These are phyloP conservation scores for Scrobipalpa costella DNA, from an alignment of 2,888 invertebrate genomes.

Conservation along the genomic window DNA sequence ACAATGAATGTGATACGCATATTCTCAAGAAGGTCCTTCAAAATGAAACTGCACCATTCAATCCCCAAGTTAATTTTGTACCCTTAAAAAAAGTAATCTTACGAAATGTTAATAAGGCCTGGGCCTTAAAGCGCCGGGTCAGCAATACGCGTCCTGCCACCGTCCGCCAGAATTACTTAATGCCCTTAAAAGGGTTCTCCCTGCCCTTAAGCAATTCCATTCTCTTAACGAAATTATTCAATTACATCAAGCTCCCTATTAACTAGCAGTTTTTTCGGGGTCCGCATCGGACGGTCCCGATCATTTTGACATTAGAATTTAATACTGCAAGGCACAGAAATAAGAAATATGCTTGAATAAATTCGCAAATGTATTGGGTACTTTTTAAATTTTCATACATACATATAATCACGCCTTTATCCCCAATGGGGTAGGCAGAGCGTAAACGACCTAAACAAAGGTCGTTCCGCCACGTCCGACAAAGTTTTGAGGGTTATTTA, in stretches of 20 bases:
- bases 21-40: neutral
- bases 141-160: constrained; percentile 31
- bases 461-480: too few relatives aligned
- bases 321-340: too few relatives aligned
- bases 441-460: too few relatives aligned
- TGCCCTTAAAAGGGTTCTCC: constrained; percentile 51
- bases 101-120: constrained; percentile 9
- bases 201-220: constrained; percentile 47
- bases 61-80: constrained; percentile 3
- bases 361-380: too few relatives aligned
- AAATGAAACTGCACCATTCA: neutral
- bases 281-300: neutral
- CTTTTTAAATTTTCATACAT: too few relatives aligned
- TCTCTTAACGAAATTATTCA: constrained; percentile 69
- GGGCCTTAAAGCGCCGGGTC: constrained; percentile 6
- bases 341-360: too few relatives aligned
- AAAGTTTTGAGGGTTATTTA: too few relatives aligned
- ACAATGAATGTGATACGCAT: neutral
- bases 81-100: constrained; percentile 10
- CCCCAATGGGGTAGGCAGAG: too few relatives aligned
- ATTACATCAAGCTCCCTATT: constrained; percentile 60
- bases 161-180: constrained; percentile 49
- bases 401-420: too few relatives aligned
- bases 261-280: constrained; percentile 50
- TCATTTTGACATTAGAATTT: too few relatives aligned